Evolutionary conservation across 2,888 invertebrate genomes (phyloP).

Genomic region (Apamea sordens): DNA sequence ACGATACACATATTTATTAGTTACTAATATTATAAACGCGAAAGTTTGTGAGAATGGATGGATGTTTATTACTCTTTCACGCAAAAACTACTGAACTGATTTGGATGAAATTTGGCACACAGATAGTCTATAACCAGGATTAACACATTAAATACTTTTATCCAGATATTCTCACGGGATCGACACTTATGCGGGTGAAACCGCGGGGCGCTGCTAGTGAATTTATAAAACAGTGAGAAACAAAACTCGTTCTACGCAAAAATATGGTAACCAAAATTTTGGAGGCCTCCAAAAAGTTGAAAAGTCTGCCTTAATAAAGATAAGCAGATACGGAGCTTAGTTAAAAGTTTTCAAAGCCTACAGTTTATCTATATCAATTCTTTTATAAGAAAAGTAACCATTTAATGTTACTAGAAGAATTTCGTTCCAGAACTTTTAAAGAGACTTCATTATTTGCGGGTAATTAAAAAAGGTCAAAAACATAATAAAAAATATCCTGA

Average conservation of each 20-base stretch:
- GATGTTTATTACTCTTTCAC: not conserved
- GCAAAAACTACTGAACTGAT: not conserved
- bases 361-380: slow-evolving; percentile 47
- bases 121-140: too few relatives aligned
- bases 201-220: not conserved
- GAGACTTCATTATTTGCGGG: slow-evolving; percentile 17
- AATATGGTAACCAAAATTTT: slow-evolving; percentile 10
- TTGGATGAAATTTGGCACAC: not conserved
- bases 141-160: too few relatives aligned
- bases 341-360: slow-evolving; percentile 53
- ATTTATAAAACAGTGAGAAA: not conserved
- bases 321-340: slow-evolving; percentile 40
- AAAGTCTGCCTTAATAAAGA: slow-evolving; percentile 52
- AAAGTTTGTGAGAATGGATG: not conserved
- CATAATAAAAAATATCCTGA: too few relatives aligned
- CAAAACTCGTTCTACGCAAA: slow-evolving; percentile 3
- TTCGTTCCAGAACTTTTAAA: slow-evolving; percentile 6
- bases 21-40: too few relatives aligned
- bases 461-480: slow-evolving; percentile 5
- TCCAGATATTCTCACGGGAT: not conserved
- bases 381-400: slow-evolving; percentile 42
- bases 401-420: slow-evolving; percentile 24
- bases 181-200: not conserved
- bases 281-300: slow-evolving; percentile 14
- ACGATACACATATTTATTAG: too few relatives aligned